These are phyloP conservation scores for Chromoteleia sp. DNA, from an alignment of 2,888 invertebrate genomes.

Conservation along the genomic window DNA sequence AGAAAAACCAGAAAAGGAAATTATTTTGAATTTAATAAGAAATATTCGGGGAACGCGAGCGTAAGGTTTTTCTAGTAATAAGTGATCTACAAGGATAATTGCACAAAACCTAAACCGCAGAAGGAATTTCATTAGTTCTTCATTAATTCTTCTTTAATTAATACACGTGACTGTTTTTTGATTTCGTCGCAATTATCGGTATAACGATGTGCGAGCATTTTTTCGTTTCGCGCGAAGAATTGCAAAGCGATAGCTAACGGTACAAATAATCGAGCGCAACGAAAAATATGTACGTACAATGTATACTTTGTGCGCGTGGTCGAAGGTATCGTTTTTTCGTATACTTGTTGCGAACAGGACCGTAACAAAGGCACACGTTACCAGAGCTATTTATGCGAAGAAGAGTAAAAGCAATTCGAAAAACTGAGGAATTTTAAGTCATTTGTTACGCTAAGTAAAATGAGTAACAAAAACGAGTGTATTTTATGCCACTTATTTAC, in stretches of 20 bases:
- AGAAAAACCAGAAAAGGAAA: too few relatives aligned
- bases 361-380: too few relatives aligned
- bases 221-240: slow-evolving; percentile 14
- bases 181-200: background rate
- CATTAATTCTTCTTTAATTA: background rate
- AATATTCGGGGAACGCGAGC: too few relatives aligned
- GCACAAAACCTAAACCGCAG: background rate
- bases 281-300: slow-evolving; percentile 33
- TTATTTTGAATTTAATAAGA: too few relatives aligned
- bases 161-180: background rate
- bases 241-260: slow-evolving; percentile 35
- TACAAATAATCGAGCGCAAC: slow-evolving; percentile 38
- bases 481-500: too few relatives aligned
- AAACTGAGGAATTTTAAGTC: too few relatives aligned
- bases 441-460: too few relatives aligned
- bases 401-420: too few relatives aligned
- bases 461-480: too few relatives aligned
- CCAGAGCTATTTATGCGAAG: too few relatives aligned
- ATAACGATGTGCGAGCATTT: slow-evolving; percentile 17
- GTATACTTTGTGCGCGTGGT: slow-evolving; percentile 18
- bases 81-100: too few relatives aligned
- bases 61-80: too few relatives aligned
- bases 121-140: background rate
- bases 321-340: slow-evolving; percentile 31
- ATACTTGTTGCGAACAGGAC: slow-evolving; percentile 29